These are phyloP conservation scores for Myopa tessellatipennis DNA, from an alignment of 2,888 invertebrate genomes.

Conservation along the genomic window DNA sequence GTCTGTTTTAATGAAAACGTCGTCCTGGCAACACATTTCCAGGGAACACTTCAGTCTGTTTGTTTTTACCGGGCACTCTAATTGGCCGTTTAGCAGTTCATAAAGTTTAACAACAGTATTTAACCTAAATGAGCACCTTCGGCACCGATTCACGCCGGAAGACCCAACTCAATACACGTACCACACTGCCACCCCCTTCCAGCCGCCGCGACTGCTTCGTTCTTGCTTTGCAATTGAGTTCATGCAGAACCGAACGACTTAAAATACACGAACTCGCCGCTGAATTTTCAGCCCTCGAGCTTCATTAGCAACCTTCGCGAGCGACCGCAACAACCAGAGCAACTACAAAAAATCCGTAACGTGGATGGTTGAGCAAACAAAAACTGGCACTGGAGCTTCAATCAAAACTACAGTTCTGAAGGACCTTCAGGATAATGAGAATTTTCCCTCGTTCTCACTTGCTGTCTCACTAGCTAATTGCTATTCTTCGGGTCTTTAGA, in stretches of 20 bases:
- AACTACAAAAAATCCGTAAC: not conserved
- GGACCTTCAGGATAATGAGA: constrained; percentile 22
- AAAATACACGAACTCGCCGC: constrained; percentile 23
- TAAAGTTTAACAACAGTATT: constrained; percentile 48
- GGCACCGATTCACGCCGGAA: not conserved
- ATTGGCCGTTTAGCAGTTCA: constrained; percentile 61
- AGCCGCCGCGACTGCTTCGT: not conserved
- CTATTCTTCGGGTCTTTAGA: not conserved
- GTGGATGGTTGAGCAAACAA: not conserved
- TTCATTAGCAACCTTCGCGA: constrained; percentile 9
- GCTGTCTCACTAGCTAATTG: constrained; percentile 22
- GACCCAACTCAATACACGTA: too few relatives aligned
- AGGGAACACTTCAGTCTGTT: not conserved
- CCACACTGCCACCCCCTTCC: not conserved
- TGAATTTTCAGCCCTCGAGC: constrained; percentile 15
- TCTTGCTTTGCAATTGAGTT: not conserved
- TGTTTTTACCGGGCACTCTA: constrained; percentile 49
- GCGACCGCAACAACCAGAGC: not conserved
- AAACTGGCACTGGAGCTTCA: constrained; percentile 13
- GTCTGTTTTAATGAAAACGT: too few relatives aligned
- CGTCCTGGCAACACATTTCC: too few relatives aligned
- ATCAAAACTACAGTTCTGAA: constrained; percentile 32
- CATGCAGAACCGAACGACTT: constrained; percentile 13
- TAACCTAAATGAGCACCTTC: constrained; percentile 29
- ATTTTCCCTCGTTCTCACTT: not conserved